Percentiles rank a stretch among this genome's conserved stretches.
Evolutionary conservation across 1,140 invertebrate genomes (phyloP).

Genomic region (Sogatella furcifera): DNA sequence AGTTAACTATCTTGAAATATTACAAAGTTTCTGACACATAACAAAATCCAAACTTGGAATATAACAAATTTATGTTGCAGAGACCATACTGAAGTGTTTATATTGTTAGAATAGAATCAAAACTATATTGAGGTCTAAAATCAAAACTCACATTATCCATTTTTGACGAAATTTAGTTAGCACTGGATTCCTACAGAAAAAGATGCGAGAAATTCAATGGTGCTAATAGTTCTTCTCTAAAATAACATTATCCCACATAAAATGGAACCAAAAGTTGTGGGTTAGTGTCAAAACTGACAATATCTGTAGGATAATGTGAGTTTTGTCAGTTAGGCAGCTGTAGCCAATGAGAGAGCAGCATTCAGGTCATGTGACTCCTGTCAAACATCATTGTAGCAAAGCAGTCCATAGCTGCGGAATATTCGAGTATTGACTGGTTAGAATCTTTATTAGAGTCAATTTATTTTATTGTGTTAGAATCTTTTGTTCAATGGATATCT

Average conservation of each 20-base stretch:
- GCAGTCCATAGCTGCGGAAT: not conserved
- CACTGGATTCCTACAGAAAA: not conserved
- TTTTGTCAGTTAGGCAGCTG: not conserved
- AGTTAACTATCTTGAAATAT: no score
- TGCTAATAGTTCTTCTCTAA: conserved; percentile 1
- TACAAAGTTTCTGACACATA: no score
- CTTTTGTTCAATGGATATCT: not conserved
- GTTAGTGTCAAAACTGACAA: conserved; percentile 4
- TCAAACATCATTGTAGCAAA: not conserved
- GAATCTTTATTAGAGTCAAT: not conserved
- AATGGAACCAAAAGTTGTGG: no score
- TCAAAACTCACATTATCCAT: conserved; percentile 9
- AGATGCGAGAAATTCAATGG: not conserved
- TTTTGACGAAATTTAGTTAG: not conserved
- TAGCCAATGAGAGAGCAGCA: conserved; percentile 5
- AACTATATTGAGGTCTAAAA: conserved; percentile 4
- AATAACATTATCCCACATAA: not conserved
- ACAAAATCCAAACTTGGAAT: no score
- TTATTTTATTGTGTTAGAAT: not conserved
- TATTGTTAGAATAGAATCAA: no score
- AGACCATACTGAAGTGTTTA: no score
- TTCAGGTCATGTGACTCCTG: not conserved
- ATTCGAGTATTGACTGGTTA: not conserved
- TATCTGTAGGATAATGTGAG: not conserved
- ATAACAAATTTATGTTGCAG: no score